Conservation (phyloP, 2,888 invertebrate species). For the Lacanobia wlatinum region DNA sequence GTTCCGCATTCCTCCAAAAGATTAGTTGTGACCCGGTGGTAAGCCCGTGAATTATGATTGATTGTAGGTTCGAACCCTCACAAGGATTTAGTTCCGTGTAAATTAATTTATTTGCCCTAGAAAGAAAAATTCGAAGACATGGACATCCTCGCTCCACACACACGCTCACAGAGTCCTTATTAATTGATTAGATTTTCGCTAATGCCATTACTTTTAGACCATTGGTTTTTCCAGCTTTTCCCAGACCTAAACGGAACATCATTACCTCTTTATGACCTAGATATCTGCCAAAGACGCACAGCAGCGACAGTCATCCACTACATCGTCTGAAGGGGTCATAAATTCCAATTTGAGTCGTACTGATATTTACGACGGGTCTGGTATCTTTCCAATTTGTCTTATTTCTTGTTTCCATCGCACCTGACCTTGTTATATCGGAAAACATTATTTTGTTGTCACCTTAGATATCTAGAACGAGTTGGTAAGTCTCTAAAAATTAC, state of each 20-base stretch:
- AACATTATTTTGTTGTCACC: conserved; percentile 9
- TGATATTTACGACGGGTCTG: conserved; percentile 49
- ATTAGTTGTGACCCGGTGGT: too few relatives aligned
- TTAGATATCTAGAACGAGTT: too few relatives aligned
- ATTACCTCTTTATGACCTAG: background rate
- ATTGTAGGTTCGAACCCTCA: too few relatives aligned
- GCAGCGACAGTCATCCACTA: conserved; percentile 20
- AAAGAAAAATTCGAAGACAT: too few relatives aligned
- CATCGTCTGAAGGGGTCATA: conserved; percentile 23
- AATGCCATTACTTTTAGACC: too few relatives aligned
- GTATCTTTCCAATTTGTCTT: conserved; percentile 46
- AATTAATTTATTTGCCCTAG: too few relatives aligned
- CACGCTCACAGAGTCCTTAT: too few relatives aligned
- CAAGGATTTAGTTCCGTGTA: too few relatives aligned
- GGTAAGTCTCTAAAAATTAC: background rate
- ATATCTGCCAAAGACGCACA: conserved; percentile 8
- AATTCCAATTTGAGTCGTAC: conserved; percentile 47
- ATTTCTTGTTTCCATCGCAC: conserved; percentile 23
- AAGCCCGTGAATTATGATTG: too few relatives aligned
- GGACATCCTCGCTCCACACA: too few relatives aligned
- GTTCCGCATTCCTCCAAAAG: too few relatives aligned
- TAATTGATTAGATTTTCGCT: too few relatives aligned
- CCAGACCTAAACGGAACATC: background rate
- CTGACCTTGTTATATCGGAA: conserved; percentile 12
- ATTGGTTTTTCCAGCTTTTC: background rate